Base-by-base conservation (phyloP, 2,888 invertebrate species). In the Orchesella flavescens region DNA sequence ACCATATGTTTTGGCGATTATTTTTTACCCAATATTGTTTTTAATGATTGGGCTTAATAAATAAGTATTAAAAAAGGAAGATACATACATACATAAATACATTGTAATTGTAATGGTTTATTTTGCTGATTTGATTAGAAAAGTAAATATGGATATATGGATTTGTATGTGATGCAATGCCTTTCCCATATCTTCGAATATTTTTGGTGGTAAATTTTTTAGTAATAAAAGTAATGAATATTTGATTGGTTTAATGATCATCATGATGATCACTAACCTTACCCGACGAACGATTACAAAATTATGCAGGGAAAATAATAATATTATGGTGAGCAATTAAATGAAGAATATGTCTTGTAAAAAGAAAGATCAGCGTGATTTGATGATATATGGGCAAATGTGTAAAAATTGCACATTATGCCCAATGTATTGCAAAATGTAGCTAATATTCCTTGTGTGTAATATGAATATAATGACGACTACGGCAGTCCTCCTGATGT, bases 311-410 rank as follows among this genome's bases (percentile, higher is more conserved):
- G 53, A 53, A 53, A 34, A 7, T n/a, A n/a, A n/a, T n/a, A n/a
- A n/a, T n/a, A n/a, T n/a, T n/a, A n/a, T n/a, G 7, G 3, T 65
- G 65, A 65, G 65, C 43, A 65, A 65, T 65, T 65, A 65, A 65
- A 65, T 23, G 65, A 23, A 24, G 65, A 65, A 24, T 5, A 65
- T 65, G 13, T 65, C 17, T 19, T 59, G 53, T n/a, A 3, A 15
- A 9, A 19, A 10, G 2, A 15, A 13, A 17, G 15, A 34, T 65
- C 24, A 34, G 23, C 15, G 19, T 17, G 13, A 65, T n/a, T 17
- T 34, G 17, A 17, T 34, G 17, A 17, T 15, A 34, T 15, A 65
- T 65, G 65, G 24, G 43, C 17, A 15, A 23, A 17, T 68, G n/a
- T 68, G 10, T 10, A 43, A 68, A n/a, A 46, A 68, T 23, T 68